Evolutionary conservation across 1,140 invertebrate species (phyloP), one percentile per base, ranked within the genome.

Genomic region (Ylistrum balloti): DNA sequence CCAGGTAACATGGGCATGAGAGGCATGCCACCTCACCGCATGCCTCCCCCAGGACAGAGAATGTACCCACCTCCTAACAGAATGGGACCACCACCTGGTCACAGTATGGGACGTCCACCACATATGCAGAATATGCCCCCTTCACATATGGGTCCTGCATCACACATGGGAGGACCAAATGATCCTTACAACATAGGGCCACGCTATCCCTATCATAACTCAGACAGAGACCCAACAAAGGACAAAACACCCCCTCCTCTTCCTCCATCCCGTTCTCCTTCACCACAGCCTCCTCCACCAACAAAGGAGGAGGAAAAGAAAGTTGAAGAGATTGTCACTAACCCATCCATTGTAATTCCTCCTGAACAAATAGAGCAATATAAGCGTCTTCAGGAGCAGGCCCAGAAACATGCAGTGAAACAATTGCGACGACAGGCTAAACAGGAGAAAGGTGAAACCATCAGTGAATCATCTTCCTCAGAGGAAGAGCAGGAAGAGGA

Each of bases 331-430:
- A 90, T 90, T 88, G 33, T 35, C 48, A 86, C 89, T 15, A 90
- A 90, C 85, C 89, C 89, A 17, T 90, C 89, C 17, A 92, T 92
- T 85, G 91, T 90, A 22, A 92, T 92, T 45, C 91, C 91, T 86
- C 87, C 91, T 0, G 91, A 92, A 34, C 91, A 91, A 85, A 89
- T 89, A 86, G 91, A 90, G 32, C 89, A 88, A 28, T 92, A 90
- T 48, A 88, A 92, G 34, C 87, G 89, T 38, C 38, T 92, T 17
- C 89, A 92, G 38, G 89, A 92, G 34, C 89, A 90, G 35, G 91
- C 91, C 41, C 91, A 92, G 38, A 92, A 92, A 85, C 91, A 92
- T 89, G 91, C 91, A 34, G 87, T 86, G 74, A 90, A 86, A 85
- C 85, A 86, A 34, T 33, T 90, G 15, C 86, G 86, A 74, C 74